Conservation (phyloP, 1,140 invertebrate genomes). For the Rhopalosiphum maidis region DNA sequence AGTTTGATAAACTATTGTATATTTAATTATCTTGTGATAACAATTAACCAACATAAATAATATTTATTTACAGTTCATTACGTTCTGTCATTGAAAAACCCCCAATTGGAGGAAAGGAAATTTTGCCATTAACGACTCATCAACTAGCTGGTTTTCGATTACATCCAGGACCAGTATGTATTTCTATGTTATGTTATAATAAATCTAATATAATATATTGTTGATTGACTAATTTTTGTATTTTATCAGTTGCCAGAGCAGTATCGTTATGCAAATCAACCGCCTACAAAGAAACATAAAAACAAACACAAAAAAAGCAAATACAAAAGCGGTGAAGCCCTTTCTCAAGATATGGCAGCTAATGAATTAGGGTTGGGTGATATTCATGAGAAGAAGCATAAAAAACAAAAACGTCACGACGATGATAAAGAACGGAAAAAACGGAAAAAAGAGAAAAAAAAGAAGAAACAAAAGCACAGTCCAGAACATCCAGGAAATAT, state of each 20-base stretch:
- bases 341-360: slow-evolving; percentile 60
- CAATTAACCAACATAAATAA: too few relatives aligned
- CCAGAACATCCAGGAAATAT: slow-evolving; percentile 76
- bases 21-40: too few relatives aligned
- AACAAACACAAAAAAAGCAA: slow-evolving; percentile 96
- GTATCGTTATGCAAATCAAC: slow-evolving; percentile 90
- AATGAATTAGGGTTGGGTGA: slow-evolving; percentile 73
- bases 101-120: slow-evolving; percentile 93
- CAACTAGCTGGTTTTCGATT: slow-evolving; percentile 93
- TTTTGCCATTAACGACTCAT: slow-evolving; percentile 84
- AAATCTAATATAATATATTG: slow-evolving; percentile 42
- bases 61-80: slow-evolving; percentile 74
- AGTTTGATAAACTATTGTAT: too few relatives aligned
- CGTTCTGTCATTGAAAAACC: slow-evolving; percentile 96
- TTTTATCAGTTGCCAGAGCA: slow-evolving; percentile 86
- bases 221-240: slow-evolving; percentile 61
- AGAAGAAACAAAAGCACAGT: slow-evolving; percentile 93
- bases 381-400: slow-evolving; percentile 93
- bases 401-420: slow-evolving; percentile 92
- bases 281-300: slow-evolving; percentile 90
- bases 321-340: slow-evolving; percentile 79
- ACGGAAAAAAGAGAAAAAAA: slow-evolving; percentile 93
- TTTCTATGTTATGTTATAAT: not conserved
- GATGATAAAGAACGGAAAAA: slow-evolving; percentile 94
- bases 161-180: slow-evolving; percentile 90